Percentiles rank a stretch among this genome's conserved stretches.
Evolutionary conservation across 30 jellyfish, hydroid and myxozoan species (phyloP).

Genomic region (Clytia hemisphaerica): DNA sequence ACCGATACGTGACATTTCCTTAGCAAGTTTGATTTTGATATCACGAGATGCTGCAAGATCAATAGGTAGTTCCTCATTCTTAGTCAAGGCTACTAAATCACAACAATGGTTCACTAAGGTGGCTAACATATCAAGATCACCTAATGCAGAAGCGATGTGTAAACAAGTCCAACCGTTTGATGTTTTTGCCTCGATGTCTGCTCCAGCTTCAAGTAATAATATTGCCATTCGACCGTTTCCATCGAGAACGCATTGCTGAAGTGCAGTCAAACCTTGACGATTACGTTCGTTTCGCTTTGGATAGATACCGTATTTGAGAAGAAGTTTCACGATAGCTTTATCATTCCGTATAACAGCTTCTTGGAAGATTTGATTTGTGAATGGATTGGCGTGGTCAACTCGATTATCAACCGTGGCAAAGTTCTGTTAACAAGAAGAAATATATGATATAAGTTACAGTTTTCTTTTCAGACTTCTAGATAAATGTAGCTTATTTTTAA

Average conservation of each 20-base stretch:
- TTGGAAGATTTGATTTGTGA: slow-evolving; percentile 73
- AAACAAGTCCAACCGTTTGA: slow-evolving; percentile 93
- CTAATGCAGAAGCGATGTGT: slow-evolving; percentile 90
- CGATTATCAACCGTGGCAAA: too few species aligned
- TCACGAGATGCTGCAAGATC: slow-evolving; percentile 73
- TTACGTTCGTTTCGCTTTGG: slow-evolving; percentile 64
- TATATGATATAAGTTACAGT: too few species aligned
- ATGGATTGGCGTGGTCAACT: slow-evolving; percentile 80
- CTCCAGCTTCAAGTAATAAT: slow-evolving; percentile 65
- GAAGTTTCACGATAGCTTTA: slow-evolving; percentile 58
- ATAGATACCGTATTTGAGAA: slow-evolving; percentile 68
- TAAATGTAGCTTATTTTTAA: too few species aligned
- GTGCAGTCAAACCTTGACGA: slow-evolving; percentile 73
- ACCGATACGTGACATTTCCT: slow-evolving; percentile 73
- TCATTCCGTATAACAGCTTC: slow-evolving; percentile 84
- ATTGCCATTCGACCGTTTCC: slow-evolving; percentile 67
- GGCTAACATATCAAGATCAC: slow-evolving; percentile 48
- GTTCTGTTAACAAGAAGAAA: too few species aligned
- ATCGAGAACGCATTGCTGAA: slow-evolving; percentile 84
- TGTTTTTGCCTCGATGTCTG: slow-evolving; percentile 78
- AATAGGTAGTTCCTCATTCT: slow-evolving; percentile 76
- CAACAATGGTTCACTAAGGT: slow-evolving; percentile 64
- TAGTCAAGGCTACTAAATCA: slow-evolving; percentile 77
- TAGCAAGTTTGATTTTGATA: slow-evolving; percentile 51
- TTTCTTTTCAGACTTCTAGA: too few species aligned